Base-by-base conservation (phyloP, 2,113 vertebrate species). In the Oncorhynchus clarkii region DNA sequence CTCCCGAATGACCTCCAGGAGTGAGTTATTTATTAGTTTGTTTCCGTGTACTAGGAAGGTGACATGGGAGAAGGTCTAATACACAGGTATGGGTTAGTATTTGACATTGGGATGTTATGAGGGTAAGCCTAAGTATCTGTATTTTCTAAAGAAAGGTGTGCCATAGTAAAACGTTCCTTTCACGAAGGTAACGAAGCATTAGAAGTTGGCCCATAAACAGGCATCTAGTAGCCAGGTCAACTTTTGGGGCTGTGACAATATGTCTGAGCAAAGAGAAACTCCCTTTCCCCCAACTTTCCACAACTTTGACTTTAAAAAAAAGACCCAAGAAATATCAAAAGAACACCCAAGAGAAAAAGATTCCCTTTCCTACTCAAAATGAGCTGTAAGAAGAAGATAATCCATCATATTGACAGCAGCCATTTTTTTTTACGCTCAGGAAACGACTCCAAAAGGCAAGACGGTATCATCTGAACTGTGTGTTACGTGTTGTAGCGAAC, bases 191-290 rank as follows among this genome's bases (percentile, higher is more conserved):
- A 22, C 8, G 59, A 16, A 9, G 22, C 57, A 79, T 60, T 26
- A 24, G 70, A 65, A 18, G 67, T 45, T 45, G 39, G 39, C 39
- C 39, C 39, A 45, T 45, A 45, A 45, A 45, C 74, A 71, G 66
- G 39, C 8, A 20, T 57, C 54, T 57, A 20, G 70, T 77, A 54
- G 51, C 16, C 83, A 72, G 84, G 80, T 83, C 67, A 77, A 80
- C 80, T 75, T 79, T 79, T 75, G 80, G 34, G 78, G 78, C 82
- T 86, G 77, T 70, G 78, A 69, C 80, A 18, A 49, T 5, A 14
- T 26, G 74, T 87, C 87, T 89, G 78, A 88, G 80, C 51, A 84
- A 80, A 75, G 75, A 85, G 80, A 86, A 89, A 85, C 78, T 83
- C 82, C 83, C 76, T 88, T 74, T 1, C 75, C 76, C 76, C 82